Conservation (phyloP, 2,797 vertebrate genomes). For the Tragelaphus oryx region DNA sequence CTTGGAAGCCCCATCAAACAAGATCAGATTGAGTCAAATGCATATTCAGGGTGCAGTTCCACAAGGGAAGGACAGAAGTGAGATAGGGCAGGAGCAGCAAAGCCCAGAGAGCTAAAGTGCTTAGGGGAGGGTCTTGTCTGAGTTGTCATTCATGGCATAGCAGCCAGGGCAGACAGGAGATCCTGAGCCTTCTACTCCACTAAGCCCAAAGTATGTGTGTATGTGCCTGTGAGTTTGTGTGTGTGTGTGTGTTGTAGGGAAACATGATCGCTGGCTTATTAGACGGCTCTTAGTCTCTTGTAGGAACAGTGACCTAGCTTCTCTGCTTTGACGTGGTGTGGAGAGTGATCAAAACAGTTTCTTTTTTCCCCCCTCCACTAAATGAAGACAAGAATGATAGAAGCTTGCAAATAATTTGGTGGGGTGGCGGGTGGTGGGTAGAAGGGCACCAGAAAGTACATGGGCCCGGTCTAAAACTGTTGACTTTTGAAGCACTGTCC, state of each 20-base stretch:
- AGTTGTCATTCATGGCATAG: not conserved
- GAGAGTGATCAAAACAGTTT: not conserved
- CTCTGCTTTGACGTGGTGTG: not conserved
- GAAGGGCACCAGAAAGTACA: not conserved
- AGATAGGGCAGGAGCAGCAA: not conserved
- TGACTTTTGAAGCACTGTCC: too few relatives aligned
- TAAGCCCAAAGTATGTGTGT: not conserved
- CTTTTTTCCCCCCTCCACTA: not conserved
- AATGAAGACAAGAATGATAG: not conserved
- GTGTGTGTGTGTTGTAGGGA: not conserved
- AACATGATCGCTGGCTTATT: not conserved
- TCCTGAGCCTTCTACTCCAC: not conserved
- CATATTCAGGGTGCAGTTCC: not conserved
- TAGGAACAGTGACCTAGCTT: not conserved
- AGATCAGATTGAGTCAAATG: not conserved
- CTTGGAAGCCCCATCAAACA: not conserved
- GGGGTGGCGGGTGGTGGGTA: rapidly evolving
- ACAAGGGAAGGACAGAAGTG: not conserved
- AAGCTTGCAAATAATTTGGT: not conserved
- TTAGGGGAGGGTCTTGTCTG: not conserved
- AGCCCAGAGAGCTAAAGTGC: not conserved
- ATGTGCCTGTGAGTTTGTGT: too few relatives aligned
- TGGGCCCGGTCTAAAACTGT: not conserved
- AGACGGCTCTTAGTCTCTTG: not conserved
- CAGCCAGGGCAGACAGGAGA: not conserved